phyloP scores from a whole-genome alignment of 2,797 vertebrate genomes.

The Spinus pinus region DNA sequence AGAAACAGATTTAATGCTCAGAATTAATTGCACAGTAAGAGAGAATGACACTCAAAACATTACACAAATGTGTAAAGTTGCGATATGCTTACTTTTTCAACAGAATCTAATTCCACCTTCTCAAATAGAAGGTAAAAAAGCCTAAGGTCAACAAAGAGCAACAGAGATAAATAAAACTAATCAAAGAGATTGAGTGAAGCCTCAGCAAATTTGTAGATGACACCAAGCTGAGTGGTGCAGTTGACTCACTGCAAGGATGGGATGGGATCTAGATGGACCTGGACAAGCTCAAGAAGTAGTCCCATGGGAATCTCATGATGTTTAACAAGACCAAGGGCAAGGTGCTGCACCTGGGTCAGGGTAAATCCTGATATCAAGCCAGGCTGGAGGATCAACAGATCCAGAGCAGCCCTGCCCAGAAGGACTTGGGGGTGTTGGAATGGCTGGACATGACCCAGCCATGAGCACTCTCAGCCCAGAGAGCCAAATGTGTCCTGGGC shows the following conservation, averaged over 20 bases:
- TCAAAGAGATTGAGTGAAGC: not conserved
- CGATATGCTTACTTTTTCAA: not conserved
- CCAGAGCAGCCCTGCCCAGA: not conserved
- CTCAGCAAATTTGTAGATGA: not conserved
- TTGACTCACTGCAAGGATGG: not conserved
- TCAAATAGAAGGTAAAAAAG: not conserved
- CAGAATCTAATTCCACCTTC: not conserved
- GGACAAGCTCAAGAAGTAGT: not conserved
- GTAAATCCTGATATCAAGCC: fast-evolving
- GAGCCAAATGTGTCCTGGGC: fast-evolving
- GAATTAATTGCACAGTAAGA: not conserved
- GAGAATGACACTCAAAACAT: not conserved
- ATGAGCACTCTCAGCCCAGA: not conserved
- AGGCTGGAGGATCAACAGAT: not conserved
- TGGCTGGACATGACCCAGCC: not conserved
- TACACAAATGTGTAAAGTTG: not conserved
- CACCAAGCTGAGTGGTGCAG: not conserved
- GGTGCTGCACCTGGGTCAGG: fast-evolving
- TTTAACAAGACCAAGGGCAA: not conserved
- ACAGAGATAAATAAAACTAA: not conserved
- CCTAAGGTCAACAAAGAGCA: not conserved
- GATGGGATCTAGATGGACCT: not conserved
- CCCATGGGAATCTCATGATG: not conserved
- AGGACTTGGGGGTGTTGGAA: fast-evolving
- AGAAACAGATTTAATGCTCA: not conserved